Evolutionary conservation across 2,113 vertebrate genomes (phyloP), one percentile per base, ranked within the genome.

Genomic region (Prionailurus viverrinus): DNA sequence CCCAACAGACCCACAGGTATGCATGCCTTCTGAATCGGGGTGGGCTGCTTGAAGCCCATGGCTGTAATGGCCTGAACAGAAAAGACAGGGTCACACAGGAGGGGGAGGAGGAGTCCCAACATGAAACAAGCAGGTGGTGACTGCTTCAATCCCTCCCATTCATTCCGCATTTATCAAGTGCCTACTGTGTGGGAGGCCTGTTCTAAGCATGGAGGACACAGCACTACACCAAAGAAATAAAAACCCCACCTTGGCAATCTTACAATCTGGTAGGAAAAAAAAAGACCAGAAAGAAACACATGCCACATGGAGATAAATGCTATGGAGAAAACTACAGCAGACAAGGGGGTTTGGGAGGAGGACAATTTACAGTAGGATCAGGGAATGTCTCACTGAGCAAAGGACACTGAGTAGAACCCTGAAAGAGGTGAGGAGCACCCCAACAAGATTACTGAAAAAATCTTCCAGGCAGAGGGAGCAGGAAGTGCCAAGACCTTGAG

Each of bases 11-110:
- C 99, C 11, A 99, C 98, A 0, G 99, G 99, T 36, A 99, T 99
- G 86, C 99, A 99, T 0, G 99, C 99, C 98, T 99, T 99, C 99
- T 99, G 99, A 98, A 99, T 99, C 0, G 99, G 99, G 1, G 99
- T 99, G 25, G 99, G 99, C 97, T 99, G 99, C 97, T 99, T 99
- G 97, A 99, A 99, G 87, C 99, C 99, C 99, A 99, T 98, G 41
- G 99, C 98, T 41, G 99, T 99, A 94, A 99, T 98, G 73, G 99
- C 99, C 99, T 99, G 87, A 23, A 68, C 86, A 97, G 36, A 29
- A 97, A 41, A 92, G 96, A 5, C 4, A n/a, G 19, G 82, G 68
- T 97, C 85, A 73, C 88, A 93, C 12, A 39, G 21, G 45, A 33
- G 2, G 10, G 4, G 1, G 14, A 7, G 5, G 39, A 5, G 51